Percentiles rank a stretch among this genome's conserved stretches.
phyloP scores from a whole-genome alignment of 1,140 invertebrate species.

The Ephestia elutella region DNA sequence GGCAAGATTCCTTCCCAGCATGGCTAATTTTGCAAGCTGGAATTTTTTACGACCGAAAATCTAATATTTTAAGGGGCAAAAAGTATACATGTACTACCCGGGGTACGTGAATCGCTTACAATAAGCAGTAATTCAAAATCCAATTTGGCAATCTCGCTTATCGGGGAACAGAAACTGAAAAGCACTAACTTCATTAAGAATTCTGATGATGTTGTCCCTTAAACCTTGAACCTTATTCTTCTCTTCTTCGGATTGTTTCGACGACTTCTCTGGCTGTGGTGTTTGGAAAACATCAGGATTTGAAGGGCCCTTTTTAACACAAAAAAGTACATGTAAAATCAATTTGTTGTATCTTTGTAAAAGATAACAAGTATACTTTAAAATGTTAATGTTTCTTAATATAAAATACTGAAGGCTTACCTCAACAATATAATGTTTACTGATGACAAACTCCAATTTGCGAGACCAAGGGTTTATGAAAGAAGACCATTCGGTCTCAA shows the following conservation, averaged over 20 bases:
- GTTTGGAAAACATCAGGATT: constrained; percentile 83
- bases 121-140: too few species aligned
- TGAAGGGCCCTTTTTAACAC: constrained; percentile 79
- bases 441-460: constrained; percentile 93
- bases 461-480: constrained; percentile 96
- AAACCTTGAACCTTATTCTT: constrained; percentile 77
- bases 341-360: not conserved
- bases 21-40: too few species aligned
- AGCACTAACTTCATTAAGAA: constrained; percentile 79
- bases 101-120: too few species aligned
- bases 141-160: too few species aligned
- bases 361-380: too few species aligned
- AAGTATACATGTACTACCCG: too few species aligned
- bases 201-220: constrained; percentile 80
- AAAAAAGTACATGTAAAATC: constrained; percentile 18
- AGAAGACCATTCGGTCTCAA: constrained; percentile 95
- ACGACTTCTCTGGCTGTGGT: constrained; percentile 49
- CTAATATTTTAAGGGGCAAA: too few species aligned
- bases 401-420: constrained; percentile 62
- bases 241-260: constrained; percentile 74
- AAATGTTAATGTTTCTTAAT: too few species aligned
- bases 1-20: too few species aligned
- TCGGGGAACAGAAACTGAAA: too few species aligned
- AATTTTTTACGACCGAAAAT: too few species aligned
- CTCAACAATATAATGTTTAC: constrained; percentile 89